Base-by-base conservation (phyloP, 1,140 invertebrate genomes). In the Papilio dardanus region DNA sequence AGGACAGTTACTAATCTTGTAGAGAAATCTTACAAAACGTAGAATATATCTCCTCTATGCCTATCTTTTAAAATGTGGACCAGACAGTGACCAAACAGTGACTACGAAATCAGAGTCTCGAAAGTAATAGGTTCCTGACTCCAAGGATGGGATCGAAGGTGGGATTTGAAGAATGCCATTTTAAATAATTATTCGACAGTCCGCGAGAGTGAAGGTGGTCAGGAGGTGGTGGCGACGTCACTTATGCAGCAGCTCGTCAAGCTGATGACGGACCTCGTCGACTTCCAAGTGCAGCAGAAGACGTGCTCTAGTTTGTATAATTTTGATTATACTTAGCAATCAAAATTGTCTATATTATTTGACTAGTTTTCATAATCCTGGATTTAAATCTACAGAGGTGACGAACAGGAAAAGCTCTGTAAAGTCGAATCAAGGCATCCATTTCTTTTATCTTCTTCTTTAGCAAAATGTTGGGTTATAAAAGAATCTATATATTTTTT, bases 231-330 rank as follows among this genome's bases (percentile, higher is more conserved):
- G 24, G 83, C 87, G 0, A 83, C 84, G 1, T 81, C 84, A 0
- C 69, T 92, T 19, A 91, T 92, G 91, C 87, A 90, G 73, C 84
- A 87, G 16, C 77, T 92, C 6, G 85, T 89, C 0, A 76, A 79
- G 16, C 83, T 92, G 8, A 91, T 92, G 85, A 76, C 82, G 0
- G 90, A 92, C 6, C 77, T 92, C 12, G 87, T 92, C 0, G 86
- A 92, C 54, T 85, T 87, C 24, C 89, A 92, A 74, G 90, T 92
- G 0, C 84, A 89, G 50, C 84, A 91, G 76, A 88, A 85, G 74
- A 92, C 88, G 14, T 91, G 89, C 46, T 71, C 84, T 0, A 84
- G 88, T 90, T 40, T 81, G 84, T 81, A 30, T 4, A 42, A 19
- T 50, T 69, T 46, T 21, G 3, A 69, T 10, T n/a, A 0, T n/a